phyloP scores from a whole-genome alignment of 2,888 invertebrate genomes.

The Sussaba pulchella region DNA sequence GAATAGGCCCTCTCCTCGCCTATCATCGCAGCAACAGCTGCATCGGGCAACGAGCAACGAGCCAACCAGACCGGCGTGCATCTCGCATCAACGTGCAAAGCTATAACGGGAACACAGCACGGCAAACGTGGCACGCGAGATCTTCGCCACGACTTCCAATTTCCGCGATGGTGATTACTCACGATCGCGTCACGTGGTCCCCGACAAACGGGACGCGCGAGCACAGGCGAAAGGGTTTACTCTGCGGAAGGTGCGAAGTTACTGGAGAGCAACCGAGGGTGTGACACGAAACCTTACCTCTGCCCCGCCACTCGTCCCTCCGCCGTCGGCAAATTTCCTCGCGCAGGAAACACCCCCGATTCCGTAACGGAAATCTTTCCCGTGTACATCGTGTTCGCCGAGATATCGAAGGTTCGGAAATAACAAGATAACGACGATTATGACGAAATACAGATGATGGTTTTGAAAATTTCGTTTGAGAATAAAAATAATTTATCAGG shows the following conservation, averaged over 20 bases:
- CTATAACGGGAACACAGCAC: slow-evolving; percentile 46
- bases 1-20: slow-evolving; percentile 49
- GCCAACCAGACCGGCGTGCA: slow-evolving; percentile 36
- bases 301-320: too few relatives aligned
- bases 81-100: slow-evolving; percentile 41
- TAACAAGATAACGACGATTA: slow-evolving; percentile 11
- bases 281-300: slow-evolving; percentile 19
- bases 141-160: slow-evolving; percentile 50
- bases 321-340: slow-evolving; percentile 41
- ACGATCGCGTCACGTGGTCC: slow-evolving; percentile 68
- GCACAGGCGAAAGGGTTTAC: slow-evolving; percentile 37
- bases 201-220: slow-evolving; percentile 40
- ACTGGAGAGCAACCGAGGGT: slow-evolving; percentile 1
- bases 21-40: slow-evolving; percentile 48
- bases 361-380: slow-evolving; percentile 42
- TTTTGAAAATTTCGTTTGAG: too few relatives aligned
- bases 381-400: slow-evolving; percentile 38
- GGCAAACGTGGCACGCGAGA: slow-evolving; percentile 39
- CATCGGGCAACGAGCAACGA: slow-evolving; percentile 43
- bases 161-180: slow-evolving; percentile 70
- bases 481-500: too few relatives aligned
- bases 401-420: slow-evolving; percentile 50
- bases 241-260: slow-evolving; percentile 24
- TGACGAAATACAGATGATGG: too few relatives aligned
- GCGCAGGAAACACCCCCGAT: slow-evolving; percentile 24